A percentile compares a stretch with the other conserved stretches of the same genome.
phyloP scores from a whole-genome alignment of 1,140 invertebrate genomes.

The Ptiloglossa arizonensis region DNA sequence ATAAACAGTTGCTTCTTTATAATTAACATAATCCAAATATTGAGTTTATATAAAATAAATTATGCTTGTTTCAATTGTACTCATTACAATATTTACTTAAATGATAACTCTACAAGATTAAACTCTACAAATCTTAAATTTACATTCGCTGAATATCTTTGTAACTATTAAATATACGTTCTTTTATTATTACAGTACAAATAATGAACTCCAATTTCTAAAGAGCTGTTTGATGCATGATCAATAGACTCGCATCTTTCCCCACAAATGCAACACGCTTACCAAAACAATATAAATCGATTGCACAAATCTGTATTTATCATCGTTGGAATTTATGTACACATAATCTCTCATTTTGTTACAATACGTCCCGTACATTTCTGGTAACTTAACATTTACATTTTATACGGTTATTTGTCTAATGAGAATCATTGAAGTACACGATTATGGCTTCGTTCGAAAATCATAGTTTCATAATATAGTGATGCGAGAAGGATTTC shows the following conservation, averaged over 20 bases:
- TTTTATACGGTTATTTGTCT: neutral
- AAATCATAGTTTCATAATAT: neutral
- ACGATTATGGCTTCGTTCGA: neutral
- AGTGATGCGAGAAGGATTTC: no score
- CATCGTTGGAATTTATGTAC: conserved; percentile 49
- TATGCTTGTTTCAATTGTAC: no score
- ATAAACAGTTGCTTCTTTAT: no score
- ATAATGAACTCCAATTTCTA: neutral
- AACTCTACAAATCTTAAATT: neutral
- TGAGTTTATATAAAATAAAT: no score
- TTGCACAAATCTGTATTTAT: conserved; percentile 26
- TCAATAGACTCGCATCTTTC: neutral
- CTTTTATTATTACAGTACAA: neutral
- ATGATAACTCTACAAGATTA: no score
- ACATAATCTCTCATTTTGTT: conserved; percentile 4
- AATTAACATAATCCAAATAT: no score
- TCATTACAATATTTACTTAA: no score
- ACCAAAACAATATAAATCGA: no score
- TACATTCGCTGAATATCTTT: no score
- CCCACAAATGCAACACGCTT: neutral
- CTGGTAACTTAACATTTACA: conserved; percentile 14
- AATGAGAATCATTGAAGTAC: neutral
- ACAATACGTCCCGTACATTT: conserved; percentile 2
- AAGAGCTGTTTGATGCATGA: neutral
- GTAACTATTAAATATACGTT: neutral